Base-by-base conservation (phyloP, 2,797 vertebrate species). In the Acipenser oxyrinchus region DNA sequence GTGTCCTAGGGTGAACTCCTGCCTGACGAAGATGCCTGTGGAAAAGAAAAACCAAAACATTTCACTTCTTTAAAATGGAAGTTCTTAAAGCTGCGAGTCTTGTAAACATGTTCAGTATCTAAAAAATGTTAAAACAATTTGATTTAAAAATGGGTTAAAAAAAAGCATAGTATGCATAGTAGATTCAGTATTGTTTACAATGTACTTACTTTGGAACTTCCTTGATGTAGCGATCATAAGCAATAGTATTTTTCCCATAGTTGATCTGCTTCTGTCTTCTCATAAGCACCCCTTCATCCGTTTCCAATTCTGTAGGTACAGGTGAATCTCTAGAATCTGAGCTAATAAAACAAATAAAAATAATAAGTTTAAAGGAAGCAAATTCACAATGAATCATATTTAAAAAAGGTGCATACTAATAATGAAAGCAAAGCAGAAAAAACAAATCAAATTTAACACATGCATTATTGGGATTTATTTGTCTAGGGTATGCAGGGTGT, bases 221-320 rank as follows among this genome's bases (percentile, higher is more conserved):
- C 66, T 90, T 89, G 58, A 93, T 82, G 48, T 99, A 99, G 77
- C 94, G 78, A 66, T 99, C 96, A 0, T 99, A 99, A 2, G 96
- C 94, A 11, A 97, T 85, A 0, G 94, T 99, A 81, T 99, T 99
- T 80, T 99, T 99, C 6, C 96, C 96, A 0, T 99, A 99, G 79
- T 92, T 96, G 64, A 99, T 99, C 84, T 99, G 96, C 70, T 99
- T 99, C 75, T 99, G 97, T 67, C 97, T 88, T 63, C 97, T 88
- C 79, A 97, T 85, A 66, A 99, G 80, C 63, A 95, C 90, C 1
- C 84, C 79, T 67, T 96, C 93, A 6, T 99, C 94, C 0, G 92
- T 96, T 81, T 99, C 96, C 37, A 98, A 81, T 70, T 93, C 93
- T 0, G 90, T 85, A 0, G 83, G 83, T 66, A 77, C 79, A 0